These are phyloP conservation scores for Melospiza georgiana DNA, from an alignment of 2,113 vertebrate species.

Conservation along the genomic window DNA sequence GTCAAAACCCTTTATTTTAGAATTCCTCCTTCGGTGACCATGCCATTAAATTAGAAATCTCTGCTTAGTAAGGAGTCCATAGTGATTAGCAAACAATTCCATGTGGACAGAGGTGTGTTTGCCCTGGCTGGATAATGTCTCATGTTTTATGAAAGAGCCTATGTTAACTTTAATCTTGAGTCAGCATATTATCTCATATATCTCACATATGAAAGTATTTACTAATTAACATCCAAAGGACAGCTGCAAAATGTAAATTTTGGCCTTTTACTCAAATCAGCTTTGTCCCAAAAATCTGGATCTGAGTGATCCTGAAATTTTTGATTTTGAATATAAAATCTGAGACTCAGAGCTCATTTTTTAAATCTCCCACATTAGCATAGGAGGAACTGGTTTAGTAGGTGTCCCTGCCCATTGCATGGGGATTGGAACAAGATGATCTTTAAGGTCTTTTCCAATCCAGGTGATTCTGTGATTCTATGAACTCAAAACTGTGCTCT, in stretches of 20 bases:
- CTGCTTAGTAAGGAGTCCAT: background rate
- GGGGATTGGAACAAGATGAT: background rate
- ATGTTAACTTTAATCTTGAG: background rate
- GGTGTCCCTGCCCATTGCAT: background rate
- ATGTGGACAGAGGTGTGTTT: background rate
- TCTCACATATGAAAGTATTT: background rate
- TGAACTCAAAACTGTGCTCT: background rate
- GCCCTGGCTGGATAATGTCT: background rate
- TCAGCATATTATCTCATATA: background rate
- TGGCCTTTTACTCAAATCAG: background rate
- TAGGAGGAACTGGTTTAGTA: background rate
- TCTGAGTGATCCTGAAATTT: background rate
- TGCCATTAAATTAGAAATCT: background rate
- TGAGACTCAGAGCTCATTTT: background rate
- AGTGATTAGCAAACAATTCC: background rate
- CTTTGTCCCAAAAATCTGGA: background rate
- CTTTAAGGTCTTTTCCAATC: background rate
- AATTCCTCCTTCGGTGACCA: accelerated
- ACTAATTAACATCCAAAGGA: background rate
- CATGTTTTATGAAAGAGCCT: background rate
- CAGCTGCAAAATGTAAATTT: background rate
- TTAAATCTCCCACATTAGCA: background rate
- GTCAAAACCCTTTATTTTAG: background rate
- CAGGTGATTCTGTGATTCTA: background rate
- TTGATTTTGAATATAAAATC: background rate